Percentiles rank a stretch among this genome's conserved stretches.
These are phyloP conservation scores for Tachystola acroxantha DNA, from an alignment of 2,888 invertebrate species.

Conservation along the genomic window DNA sequence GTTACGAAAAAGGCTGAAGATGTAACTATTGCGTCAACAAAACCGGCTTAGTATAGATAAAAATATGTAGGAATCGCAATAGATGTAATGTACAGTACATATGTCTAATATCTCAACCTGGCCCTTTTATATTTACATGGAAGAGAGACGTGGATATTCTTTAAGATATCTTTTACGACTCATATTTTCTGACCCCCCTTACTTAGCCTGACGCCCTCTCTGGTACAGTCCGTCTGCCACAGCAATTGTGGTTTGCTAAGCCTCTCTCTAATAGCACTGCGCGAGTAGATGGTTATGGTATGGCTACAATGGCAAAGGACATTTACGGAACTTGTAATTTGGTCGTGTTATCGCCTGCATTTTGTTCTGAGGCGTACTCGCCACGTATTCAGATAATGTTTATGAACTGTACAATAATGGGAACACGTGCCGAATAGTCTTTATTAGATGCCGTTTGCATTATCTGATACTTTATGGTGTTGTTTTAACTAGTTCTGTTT, in stretches of 20 bases:
- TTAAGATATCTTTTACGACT: too few species aligned
- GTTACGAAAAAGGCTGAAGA: too few species aligned
- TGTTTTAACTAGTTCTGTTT: neutral
- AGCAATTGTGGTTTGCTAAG: conserved; percentile 14
- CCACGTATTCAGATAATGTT: conserved; percentile 1
- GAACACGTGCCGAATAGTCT: neutral
- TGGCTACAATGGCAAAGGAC: conserved; percentile 1
- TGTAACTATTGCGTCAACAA: too few species aligned
- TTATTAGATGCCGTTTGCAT: neutral
- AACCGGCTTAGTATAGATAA: too few species aligned
- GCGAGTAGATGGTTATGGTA: conserved; percentile 6
- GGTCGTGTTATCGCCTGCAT: conserved; percentile 2
- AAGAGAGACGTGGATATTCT: too few species aligned
- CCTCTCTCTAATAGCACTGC: conserved; percentile 12
- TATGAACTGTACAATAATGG: conserved; percentile 1
- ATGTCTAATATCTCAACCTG: too few species aligned
- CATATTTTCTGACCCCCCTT: too few species aligned
- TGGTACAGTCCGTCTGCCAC: conserved; percentile 4
- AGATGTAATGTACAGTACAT: too few species aligned
- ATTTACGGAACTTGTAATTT: conserved; percentile 2
- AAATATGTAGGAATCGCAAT: too few species aligned
- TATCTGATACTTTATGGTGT: neutral
- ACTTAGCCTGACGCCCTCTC: too few species aligned
- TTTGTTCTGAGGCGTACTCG: neutral
- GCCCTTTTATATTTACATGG: too few species aligned